phyloP scores from a whole-genome alignment of 2,797 vertebrate species.

The Pteropus rufus region DNA sequence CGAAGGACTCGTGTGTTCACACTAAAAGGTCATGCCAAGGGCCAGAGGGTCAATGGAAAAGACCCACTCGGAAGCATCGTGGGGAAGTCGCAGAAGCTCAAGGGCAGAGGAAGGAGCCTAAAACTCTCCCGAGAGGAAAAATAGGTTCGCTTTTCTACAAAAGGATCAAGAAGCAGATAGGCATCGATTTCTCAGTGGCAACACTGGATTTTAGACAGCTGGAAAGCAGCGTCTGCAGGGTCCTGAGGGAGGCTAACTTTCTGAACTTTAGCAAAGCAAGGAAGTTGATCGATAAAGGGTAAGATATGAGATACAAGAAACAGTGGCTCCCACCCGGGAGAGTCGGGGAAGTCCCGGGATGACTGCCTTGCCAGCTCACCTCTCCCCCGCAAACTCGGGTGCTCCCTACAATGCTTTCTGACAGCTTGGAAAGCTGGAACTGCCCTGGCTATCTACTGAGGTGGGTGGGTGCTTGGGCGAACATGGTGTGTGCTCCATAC shows the following conservation, averaged over 20 bases:
- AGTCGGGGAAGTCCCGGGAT: neutral
- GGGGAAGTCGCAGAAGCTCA: neutral
- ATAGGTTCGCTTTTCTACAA: neutral
- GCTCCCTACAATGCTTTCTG: neutral
- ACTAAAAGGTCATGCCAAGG: neutral
- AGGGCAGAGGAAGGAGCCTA: neutral
- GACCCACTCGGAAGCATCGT: neutral
- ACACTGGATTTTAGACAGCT: neutral
- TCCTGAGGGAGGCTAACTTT: neutral
- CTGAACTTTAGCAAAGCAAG: neutral
- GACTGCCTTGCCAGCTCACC: neutral
- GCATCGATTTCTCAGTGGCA: neutral
- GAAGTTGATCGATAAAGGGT: neutral
- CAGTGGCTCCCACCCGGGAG: neutral
- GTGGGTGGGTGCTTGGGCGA: neutral
- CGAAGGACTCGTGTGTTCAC: neutral
- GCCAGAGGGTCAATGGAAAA: neutral
- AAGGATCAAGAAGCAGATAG: neutral
- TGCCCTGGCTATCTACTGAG: neutral
- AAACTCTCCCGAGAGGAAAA: neutral
- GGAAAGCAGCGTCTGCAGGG: neutral
- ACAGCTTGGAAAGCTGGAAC: neutral
- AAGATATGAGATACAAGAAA: neutral
- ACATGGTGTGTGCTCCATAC: neutral
- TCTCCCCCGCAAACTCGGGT: neutral